A percentile compares a stretch with the other conserved stretches of the same genome.
These are phyloP conservation scores for Condylura cristata DNA, from an alignment of 2,113 vertebrate species.

Conservation along the genomic window DNA sequence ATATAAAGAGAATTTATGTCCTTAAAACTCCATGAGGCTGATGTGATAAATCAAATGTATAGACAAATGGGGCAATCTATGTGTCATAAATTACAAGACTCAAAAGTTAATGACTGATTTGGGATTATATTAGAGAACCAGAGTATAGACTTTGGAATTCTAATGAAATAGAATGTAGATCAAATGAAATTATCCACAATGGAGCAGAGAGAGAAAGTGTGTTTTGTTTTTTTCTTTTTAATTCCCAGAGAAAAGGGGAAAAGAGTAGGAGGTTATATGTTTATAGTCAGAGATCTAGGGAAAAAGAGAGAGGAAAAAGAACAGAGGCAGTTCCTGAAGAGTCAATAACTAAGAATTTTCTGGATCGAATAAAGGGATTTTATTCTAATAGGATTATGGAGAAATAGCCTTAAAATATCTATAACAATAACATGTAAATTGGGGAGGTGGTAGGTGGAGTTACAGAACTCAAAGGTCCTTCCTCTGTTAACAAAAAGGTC, in stretches of 20 bases:
- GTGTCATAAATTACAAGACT: not conserved
- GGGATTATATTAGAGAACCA: not conserved
- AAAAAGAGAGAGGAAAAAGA: not conserved
- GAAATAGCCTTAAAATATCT: not conserved
- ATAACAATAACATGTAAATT: not conserved
- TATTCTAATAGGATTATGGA: not conserved
- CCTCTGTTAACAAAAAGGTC: not conserved
- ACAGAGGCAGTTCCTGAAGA: not conserved
- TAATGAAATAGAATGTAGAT: not conserved
- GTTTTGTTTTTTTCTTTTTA: not conserved
- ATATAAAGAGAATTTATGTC: not conserved
- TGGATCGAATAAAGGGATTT: not conserved
- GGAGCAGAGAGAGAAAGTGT: not conserved
- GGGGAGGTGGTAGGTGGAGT: not conserved
- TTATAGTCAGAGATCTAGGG: not conserved
- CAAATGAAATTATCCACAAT: not conserved
- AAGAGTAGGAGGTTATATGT: not conserved
- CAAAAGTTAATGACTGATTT: not conserved
- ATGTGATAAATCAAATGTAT: not conserved
- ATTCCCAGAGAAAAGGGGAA: not conserved
- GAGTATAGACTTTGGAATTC: not conserved
- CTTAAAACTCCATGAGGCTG: not conserved
- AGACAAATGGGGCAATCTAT: not conserved
- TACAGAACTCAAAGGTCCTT: not conserved
- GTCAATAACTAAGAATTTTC: constrained; percentile 2